A percentile compares a stretch with the other conserved stretches of the same genome.
Conservation (phyloP, 2,888 invertebrate species). For the Synanthedon myopaeformis region DNA sequence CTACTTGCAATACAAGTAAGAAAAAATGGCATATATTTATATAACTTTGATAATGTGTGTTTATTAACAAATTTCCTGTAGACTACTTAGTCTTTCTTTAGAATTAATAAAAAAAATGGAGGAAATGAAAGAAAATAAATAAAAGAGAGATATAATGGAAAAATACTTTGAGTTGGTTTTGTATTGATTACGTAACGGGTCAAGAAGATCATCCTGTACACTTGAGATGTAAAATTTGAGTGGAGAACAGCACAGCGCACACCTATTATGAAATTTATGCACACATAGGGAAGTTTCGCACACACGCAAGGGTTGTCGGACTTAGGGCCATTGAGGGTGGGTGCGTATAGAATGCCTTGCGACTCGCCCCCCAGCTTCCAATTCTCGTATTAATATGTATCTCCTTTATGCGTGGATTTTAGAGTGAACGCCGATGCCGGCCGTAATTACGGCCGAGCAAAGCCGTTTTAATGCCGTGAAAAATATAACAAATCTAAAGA, state of each 20-base stretch:
- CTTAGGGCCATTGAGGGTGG: constrained; percentile 42
- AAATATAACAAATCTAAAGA: not conserved
- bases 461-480: constrained; percentile 1
- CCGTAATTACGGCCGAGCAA: constrained; percentile 31
- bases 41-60: no score
- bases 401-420: constrained; percentile 54
- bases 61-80: no score
- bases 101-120: no score
- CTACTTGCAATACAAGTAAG: no score
- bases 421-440: constrained; percentile 28
- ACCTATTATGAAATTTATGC: constrained; percentile 65
- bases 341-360: constrained; percentile 37
- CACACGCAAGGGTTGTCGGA: constrained; percentile 39
- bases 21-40: no score
- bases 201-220: constrained; percentile 32
- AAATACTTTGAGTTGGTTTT: no score
- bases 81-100: no score
- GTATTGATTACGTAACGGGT: no score
- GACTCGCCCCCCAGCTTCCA: constrained; percentile 55
- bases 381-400: constrained; percentile 67
- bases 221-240: constrained; percentile 64
- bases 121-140: no score
- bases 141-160: no score
- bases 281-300: constrained; percentile 24
- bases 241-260: constrained; percentile 49